These are phyloP conservation scores for Anadara kagoshimensis DNA, from an alignment of 1,140 invertebrate species.

Conservation along the genomic window DNA sequence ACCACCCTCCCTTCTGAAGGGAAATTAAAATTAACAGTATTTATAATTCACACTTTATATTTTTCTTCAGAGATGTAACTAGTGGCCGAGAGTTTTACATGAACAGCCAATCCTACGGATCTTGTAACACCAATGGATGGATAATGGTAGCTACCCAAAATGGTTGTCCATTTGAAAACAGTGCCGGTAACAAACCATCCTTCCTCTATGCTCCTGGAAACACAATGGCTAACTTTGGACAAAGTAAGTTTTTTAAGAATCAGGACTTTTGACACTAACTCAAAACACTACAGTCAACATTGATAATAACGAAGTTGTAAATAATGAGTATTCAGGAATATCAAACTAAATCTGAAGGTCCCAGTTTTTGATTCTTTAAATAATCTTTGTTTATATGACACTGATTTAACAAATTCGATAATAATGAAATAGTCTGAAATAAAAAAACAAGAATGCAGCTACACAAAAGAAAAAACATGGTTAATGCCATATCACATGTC, in stretches of 20 bases:
- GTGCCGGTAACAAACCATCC: conserved; percentile 45
- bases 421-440: too few relatives aligned
- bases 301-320: background rate
- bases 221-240: conserved; percentile 31
- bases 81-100: conserved; percentile 54
- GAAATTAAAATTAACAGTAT: background rate
- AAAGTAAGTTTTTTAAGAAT: conserved; percentile 34
- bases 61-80: conserved; percentile 40
- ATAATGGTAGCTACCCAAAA: conserved; percentile 58
- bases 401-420: background rate
- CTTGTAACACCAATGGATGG: conserved; percentile 54
- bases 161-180: conserved; percentile 51
- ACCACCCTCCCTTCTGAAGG: too few relatives aligned
- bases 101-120: conserved; percentile 39
- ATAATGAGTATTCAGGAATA: background rate
- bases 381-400: background rate
- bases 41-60: background rate
- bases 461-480: too few relatives aligned
- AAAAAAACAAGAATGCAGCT: too few relatives aligned
- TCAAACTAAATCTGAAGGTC: background rate
- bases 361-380: background rate
- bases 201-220: conserved; percentile 56
- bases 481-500: too few relatives aligned
- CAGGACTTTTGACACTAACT: background rate
- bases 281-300: background rate